These are phyloP conservation scores for Champsocephalus esox DNA, from an alignment of 2,797 vertebrate genomes.

Conservation along the genomic window DNA sequence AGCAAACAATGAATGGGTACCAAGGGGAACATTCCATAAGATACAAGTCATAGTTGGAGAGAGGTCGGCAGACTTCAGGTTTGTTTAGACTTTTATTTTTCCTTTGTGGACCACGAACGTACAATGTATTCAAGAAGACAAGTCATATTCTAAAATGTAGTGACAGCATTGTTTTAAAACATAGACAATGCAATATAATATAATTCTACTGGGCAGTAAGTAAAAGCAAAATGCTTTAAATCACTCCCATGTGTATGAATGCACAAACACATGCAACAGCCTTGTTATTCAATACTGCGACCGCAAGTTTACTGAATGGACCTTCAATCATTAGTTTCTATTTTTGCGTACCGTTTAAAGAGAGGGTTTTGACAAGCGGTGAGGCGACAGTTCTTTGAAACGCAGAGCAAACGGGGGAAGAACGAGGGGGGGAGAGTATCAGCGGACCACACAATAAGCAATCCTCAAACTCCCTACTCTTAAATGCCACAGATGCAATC, in stretches of 20 bases:
- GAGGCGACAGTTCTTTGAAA: conserved; percentile 75
- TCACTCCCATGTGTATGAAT: conserved; percentile 64
- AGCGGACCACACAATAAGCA: conserved; percentile 81
- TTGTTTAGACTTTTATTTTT: conserved; percentile 18
- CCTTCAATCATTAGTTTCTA: conserved; percentile 73
- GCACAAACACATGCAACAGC: conserved; percentile 60
- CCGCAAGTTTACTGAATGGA: conserved; percentile 68
- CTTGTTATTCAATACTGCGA: conserved; percentile 60
- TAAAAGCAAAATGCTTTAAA: conserved; percentile 49
- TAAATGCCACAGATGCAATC: conserved; percentile 78
- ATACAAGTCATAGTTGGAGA: conserved; percentile 44
- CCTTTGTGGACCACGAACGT: background rate
- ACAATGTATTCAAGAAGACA: conserved; percentile 11
- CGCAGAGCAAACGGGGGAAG: conserved; percentile 32
- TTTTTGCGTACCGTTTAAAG: conserved; percentile 70
- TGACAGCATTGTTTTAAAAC: conserved; percentile 45
- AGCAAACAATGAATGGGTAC: conserved; percentile 52
- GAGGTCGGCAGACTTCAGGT: conserved; percentile 13
- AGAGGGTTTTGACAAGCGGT: conserved; percentile 61
- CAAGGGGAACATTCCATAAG: conserved; percentile 50
- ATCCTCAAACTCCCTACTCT: conserved; percentile 61
- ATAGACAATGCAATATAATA: conserved; percentile 50
- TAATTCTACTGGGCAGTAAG: conserved; percentile 28
- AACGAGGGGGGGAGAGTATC: conserved; percentile 25
- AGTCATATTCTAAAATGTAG: conserved; percentile 25